Percentiles rank a stretch among this genome's conserved stretches.
Conservation (phyloP, 37 sponge, comb jelly and placozoan genomes). For the Cladorhizidae sp. region DNA sequence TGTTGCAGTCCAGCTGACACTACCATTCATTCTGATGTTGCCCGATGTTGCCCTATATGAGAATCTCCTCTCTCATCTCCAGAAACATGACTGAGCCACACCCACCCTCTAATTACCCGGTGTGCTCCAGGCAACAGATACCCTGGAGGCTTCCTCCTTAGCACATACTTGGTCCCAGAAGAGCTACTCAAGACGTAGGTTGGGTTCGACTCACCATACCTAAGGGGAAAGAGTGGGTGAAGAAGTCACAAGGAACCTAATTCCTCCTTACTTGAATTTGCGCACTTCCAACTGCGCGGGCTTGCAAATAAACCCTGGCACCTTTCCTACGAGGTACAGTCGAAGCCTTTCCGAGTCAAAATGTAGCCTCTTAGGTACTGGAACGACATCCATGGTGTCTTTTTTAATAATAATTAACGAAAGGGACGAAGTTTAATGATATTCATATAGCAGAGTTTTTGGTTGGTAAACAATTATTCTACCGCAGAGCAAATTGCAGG, state of each 20-base stretch:
- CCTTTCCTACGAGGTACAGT: not conserved
- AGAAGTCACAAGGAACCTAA: too few species aligned
- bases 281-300: slow-evolving; percentile 12
- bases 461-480: too few species aligned
- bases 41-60: too few species aligned
- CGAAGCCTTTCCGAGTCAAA: slow-evolving; percentile 39
- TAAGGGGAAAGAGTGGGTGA: slow-evolving; percentile 16
- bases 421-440: not conserved
- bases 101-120: too few species aligned
- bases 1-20: too few species aligned
- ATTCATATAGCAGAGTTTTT: too few species aligned
- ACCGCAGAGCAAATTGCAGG: too few species aligned
- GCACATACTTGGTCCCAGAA: slow-evolving; percentile 53
- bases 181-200: slow-evolving; percentile 70
- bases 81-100: too few species aligned
- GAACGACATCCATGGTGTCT: slow-evolving; percentile 1
- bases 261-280: slow-evolving; percentile 35
- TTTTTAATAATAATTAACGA: too few species aligned
- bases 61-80: too few species aligned
- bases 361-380: slow-evolving; percentile 37
- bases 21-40: too few species aligned
- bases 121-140: slow-evolving; percentile 76
- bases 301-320: slow-evolving; percentile 30
- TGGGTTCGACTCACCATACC: slow-evolving; percentile 85
- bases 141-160: slow-evolving; percentile 77